Evolutionary conservation across 2,888 invertebrate species (phyloP).

Genomic region (Catonia carolina): DNA sequence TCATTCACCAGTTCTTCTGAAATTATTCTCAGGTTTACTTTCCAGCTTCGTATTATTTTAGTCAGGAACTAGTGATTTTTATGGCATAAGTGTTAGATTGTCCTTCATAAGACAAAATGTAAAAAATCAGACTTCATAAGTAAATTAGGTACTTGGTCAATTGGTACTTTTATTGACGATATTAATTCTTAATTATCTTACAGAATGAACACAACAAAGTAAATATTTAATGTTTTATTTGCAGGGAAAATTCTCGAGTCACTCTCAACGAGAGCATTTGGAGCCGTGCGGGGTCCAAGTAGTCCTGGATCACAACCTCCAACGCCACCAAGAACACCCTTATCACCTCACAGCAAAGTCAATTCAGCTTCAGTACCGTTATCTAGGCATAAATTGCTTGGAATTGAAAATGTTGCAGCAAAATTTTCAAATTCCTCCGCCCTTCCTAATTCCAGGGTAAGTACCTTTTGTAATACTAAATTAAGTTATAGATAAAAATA

Average conservation of each 20-base stretch:
- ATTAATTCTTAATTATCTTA: too few species aligned
- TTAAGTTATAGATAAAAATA: not conserved
- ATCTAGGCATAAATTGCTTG: slow-evolving; percentile 21
- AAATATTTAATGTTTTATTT: too few species aligned
- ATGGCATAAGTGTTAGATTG: too few species aligned
- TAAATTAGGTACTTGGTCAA: too few species aligned
- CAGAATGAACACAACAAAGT: too few species aligned
- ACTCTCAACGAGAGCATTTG: slow-evolving; percentile 39
- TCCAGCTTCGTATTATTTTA: too few species aligned
- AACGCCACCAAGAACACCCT: slow-evolving; percentile 47
- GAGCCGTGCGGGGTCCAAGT: slow-evolving; percentile 20
- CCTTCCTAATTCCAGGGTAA: slow-evolving; percentile 30
- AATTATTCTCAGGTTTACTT: too few species aligned
- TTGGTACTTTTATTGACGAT: too few species aligned
- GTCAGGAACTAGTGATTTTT: too few species aligned
- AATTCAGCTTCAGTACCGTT: slow-evolving; percentile 30
- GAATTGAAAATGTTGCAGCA: slow-evolving; percentile 20
- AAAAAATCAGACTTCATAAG: too few species aligned
- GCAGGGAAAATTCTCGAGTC: slow-evolving; percentile 48
- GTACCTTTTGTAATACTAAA: slow-evolving; percentile 10
- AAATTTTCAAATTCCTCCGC: slow-evolving; percentile 21
- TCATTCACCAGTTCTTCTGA: too few species aligned
- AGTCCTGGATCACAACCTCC: slow-evolving; percentile 45
- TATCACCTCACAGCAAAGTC: slow-evolving; percentile 40
- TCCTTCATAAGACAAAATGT: too few species aligned